Evolutionary conservation across 2,113 vertebrate genomes (phyloP), one percentile per base, ranked within the genome.

Genomic region (Limnothrissa miodon): DNA sequence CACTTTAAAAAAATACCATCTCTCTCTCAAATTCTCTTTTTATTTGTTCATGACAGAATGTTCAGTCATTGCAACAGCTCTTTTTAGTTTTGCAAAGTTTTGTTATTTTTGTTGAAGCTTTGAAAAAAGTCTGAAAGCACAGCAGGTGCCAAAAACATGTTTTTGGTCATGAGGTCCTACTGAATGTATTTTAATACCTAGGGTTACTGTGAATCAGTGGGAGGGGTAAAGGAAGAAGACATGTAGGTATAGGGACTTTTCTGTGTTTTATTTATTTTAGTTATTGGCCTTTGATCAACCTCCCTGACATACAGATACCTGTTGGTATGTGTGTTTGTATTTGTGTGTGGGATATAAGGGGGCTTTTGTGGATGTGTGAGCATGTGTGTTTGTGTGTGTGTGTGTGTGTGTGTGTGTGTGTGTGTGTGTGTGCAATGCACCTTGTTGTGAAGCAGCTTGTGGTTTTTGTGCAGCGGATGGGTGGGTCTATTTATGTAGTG

Each of bases 371-470:
- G 44, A 78, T 81, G 74, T 81, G 39, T 48, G 29, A 84, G 44
- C 78, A 36, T 79, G 82, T 83, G 83, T 62, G 33, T 36, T 21
- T 78, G 45, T 83, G 78, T 48, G 1, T 79, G 42, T 80, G 53
- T 81, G 25, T 39, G 29, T 29, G 36, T 56, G 80, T 56, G 45
- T 39, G 62, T 74, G 81, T 82, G 23, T 23, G 13, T 23, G 25
- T 74, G 45, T 74, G 81, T 70, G 66, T 39, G 66, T 15, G 66
- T 13, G 9, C 9, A 62, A 29, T 79, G 82, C 11, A 79, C 1
- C 33, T 74, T 74, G 66, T 15, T 21, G 66, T 11, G 11, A 74
- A 74, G 66, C 59, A 66, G 59, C 66, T 74, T 74, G 66, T 74
- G 66, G 66, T 74, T 74, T 74, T 74, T 25, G 29, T 74, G 66